phyloP scores from a whole-genome alignment of 2,113 vertebrate species.

The Morphnarchus princeps region DNA sequence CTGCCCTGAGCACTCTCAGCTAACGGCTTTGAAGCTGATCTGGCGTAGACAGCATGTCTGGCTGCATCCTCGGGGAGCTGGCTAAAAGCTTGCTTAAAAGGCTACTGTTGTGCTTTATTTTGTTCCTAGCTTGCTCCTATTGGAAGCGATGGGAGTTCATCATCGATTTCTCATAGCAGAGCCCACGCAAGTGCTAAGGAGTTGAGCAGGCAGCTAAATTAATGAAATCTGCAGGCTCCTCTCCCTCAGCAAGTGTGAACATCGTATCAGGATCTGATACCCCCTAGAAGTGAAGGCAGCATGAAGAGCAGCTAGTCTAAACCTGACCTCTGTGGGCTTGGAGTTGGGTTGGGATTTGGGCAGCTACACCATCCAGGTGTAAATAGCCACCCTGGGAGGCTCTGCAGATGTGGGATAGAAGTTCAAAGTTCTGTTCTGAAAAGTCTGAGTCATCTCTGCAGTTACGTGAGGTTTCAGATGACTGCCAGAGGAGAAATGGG shows the following conservation, averaged over 20 bases:
- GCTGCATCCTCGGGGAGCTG: background rate
- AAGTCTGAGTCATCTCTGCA: background rate
- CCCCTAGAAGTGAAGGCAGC: background rate
- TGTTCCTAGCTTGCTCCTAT: background rate
- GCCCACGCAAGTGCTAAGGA: background rate
- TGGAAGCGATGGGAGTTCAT: background rate
- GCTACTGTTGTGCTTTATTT: background rate
- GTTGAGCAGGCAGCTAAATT: background rate
- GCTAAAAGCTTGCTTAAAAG: constrained; percentile 11
- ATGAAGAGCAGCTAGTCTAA: background rate
- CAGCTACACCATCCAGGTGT: background rate
- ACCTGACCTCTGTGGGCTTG: background rate
- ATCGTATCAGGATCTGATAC: background rate
- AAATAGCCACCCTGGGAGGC: background rate
- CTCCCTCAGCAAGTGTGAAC: background rate
- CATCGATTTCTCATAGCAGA: background rate
- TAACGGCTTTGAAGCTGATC: constrained; percentile 19
- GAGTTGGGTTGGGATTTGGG: background rate
- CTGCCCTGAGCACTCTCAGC: background rate
- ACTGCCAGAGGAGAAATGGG: background rate
- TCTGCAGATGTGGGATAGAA: background rate
- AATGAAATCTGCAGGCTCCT: background rate
- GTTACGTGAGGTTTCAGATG: background rate
- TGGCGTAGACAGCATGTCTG: background rate
- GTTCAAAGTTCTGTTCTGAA: background rate